Evolutionary conservation across 1,140 invertebrate species (phyloP), one percentile per base, ranked within the genome.

Genomic region (Agrypnia vestita): DNA sequence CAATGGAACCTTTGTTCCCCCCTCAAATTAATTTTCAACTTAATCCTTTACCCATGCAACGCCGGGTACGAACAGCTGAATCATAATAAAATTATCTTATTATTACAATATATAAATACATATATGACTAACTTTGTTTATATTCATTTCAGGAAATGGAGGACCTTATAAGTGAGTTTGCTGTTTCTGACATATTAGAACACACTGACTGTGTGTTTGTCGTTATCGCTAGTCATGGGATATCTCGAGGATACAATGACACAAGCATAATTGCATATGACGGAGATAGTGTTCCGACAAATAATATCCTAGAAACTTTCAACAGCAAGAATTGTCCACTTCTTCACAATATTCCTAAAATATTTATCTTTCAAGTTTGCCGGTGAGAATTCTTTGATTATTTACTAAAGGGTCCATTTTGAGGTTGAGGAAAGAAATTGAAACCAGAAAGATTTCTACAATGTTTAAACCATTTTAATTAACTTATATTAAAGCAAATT

Each of bases 361-460:
- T 96, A 80, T 94, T 96, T 82, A 92, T 96, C 49, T 95, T 95
- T 84, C 95, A 96, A 86, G 90, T 92, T 56, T 96, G 95, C 86
- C 91, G 94, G 91, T 92, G 84, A 76, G 47, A 75, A 11, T 81
- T 75, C 74, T 59, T 47, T 49, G 67, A 61, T 61, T 61, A n/a
- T 21, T n/a, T n/a, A n/a, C n/a, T 46, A 4, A 62, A 69, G 4
- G 59, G 8, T 19, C 21, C 11, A 4, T 61, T 61, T 15, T 59
- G 56, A 15, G 0, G 3, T 19, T 59, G 56, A 15, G 7, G 3
- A 11, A 3, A 6, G 12, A n/a, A 0, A 25, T 25, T 61, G 8
- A 8, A 19, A 6, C 21, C 21, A 61, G 17, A n/a, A 8, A n/a
- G n/a, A n/a, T n/a, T n/a, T n/a, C n/a, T n/a, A n/a, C n/a, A n/a